Evolutionary conservation across 2,797 vertebrate species (phyloP), one percentile per base, ranked within the genome.

Genomic region (Notolepis coatsorum): DNA sequence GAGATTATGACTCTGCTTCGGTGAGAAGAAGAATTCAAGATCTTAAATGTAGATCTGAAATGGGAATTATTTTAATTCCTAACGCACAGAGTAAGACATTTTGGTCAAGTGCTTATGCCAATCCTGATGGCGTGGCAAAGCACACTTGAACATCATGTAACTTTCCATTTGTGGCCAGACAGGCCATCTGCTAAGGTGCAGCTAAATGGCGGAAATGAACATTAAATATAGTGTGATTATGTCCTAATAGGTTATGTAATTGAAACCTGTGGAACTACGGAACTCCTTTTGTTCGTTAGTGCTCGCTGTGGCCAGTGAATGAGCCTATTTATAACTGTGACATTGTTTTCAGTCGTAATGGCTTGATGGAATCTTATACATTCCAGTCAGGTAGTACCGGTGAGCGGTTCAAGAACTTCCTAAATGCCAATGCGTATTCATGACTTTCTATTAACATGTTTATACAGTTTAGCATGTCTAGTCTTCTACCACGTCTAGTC

Each of bases 1-100:
- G 96, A 96, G 60, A 94, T 93, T 53, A 93, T 93, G 92, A 91
- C 93, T 33, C 76, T 96, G 33, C 86, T 92, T 30, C 84, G 93
- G 84, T 89, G 69, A 89, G 82, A 48, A 79, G 24, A 10, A 10
- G 30, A 3, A 18, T 23, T n/a, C n/a, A n/a, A n/a, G n/a, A n/a
- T n/a, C n/a, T n/a, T n/a, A n/a, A n/a, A n/a, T n/a, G n/a, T n/a
- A n/a, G n/a, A n/a, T n/a, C 1, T 52, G 15, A 62, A 49, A 18
- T 27, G 15, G 43, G 9, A 58, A 42, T 2, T 33, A 12, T 49
- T 57, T 41, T 5, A 7, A 50, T 35, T 53, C 53, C 8, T 33
- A 8, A 41, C 41, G 30, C 1, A 65, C 13, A 56, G 17, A n/a
- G n/a, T n/a, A n/a, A n/a, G n/a, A n/a, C n/a, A n/a, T n/a, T n/a